phyloP scores from a whole-genome alignment of 2,888 invertebrate genomes.

The Drosophila villosipedis region DNA sequence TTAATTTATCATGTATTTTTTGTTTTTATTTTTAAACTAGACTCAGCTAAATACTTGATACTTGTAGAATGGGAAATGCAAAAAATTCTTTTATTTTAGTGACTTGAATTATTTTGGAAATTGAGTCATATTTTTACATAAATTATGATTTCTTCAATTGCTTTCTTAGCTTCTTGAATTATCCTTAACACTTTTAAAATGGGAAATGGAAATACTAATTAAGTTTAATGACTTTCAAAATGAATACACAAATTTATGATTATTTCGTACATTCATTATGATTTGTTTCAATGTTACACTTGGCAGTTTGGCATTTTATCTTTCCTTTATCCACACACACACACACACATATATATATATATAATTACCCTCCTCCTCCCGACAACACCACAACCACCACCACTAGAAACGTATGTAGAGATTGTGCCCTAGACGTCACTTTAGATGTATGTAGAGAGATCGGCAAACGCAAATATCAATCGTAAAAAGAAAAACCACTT shows the following conservation, averaged over 20 bases:
- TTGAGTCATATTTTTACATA: background rate
- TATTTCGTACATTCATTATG: background rate
- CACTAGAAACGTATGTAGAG: constrained; percentile 52
- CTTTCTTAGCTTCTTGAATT: background rate
- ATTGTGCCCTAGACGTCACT: constrained; percentile 79
- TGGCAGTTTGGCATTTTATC: background rate
- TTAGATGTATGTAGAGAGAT: constrained; percentile 71
- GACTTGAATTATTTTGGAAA: background rate
- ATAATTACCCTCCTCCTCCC: constrained; percentile 21
- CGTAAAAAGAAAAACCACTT: constrained; percentile 7
- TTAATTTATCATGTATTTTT: background rate
- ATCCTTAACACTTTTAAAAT: background rate
- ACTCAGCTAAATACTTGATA: background rate
- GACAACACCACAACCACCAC: constrained; percentile 5
- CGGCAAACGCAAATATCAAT: constrained; percentile 28
- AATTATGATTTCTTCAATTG: background rate
- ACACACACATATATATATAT: background rate
- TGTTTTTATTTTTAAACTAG: background rate
- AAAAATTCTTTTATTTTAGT: background rate
- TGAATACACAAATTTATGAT: background rate
- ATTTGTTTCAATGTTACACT: constrained; percentile 9
- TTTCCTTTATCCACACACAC: background rate
- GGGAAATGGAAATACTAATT: background rate
- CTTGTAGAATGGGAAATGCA: background rate
- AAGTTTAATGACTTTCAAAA: background rate